A percentile compares a stretch with the other conserved stretches of the same genome.
Conservation (phyloP, 2,888 invertebrate species). For the Arctia plantaginis region DNA sequence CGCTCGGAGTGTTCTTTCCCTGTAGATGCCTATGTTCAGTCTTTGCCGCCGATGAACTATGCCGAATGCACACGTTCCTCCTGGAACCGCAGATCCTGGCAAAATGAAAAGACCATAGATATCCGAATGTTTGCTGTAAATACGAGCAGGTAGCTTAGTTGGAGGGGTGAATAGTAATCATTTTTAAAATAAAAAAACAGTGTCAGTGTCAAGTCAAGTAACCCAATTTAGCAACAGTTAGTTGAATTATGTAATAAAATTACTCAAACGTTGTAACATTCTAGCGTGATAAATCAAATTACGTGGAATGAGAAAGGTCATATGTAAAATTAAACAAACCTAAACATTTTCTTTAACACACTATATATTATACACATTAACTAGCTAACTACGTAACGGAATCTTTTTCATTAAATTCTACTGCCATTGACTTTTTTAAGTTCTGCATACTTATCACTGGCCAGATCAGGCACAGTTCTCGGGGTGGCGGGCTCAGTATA, state of each 20-base stretch:
- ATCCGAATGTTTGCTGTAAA: too few relatives aligned
- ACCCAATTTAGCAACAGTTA: not conserved
- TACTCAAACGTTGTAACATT: not conserved
- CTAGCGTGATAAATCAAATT: not conserved
- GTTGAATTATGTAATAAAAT: not conserved
- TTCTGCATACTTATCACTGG: too few relatives aligned
- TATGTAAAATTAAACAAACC: not conserved
- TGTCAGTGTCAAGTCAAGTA: not conserved
- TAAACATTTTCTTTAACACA: not conserved
- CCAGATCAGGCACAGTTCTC: too few relatives aligned
- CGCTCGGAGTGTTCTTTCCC: too few relatives aligned
- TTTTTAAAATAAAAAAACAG: not conserved
- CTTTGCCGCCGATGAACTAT: too few relatives aligned
- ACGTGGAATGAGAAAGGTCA: not conserved
- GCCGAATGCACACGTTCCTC: not conserved
- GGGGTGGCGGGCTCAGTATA: too few relatives aligned
- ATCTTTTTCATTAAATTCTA: too few relatives aligned
- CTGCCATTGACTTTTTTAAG: too few relatives aligned
- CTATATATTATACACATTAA: not conserved
- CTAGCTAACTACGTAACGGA: not conserved
- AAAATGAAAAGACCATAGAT: not conserved
- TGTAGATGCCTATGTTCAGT: too few relatives aligned
- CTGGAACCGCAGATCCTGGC: not conserved
- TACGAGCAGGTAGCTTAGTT: not conserved
- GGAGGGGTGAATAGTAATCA: not conserved